These are phyloP conservation scores for Drosophila hydei DNA, from an alignment of 1,140 invertebrate species.

Conservation along the genomic window DNA sequence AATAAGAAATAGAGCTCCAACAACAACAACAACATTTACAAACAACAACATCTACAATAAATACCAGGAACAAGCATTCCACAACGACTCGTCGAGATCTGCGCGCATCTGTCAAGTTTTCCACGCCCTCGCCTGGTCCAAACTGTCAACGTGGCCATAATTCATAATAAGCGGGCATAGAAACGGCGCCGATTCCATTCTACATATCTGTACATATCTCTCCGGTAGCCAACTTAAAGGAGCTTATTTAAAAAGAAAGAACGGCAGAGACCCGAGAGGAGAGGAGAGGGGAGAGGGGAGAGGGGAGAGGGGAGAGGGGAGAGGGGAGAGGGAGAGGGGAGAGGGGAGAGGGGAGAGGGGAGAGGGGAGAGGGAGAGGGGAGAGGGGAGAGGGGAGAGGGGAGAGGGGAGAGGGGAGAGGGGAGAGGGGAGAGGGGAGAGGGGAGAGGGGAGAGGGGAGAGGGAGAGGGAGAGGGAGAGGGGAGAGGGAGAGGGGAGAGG, in stretches of 20 bases:
- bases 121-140: constrained; percentile 75
- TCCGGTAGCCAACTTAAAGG: constrained; percentile 25
- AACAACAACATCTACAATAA: constrained; percentile 23
- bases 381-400: too few relatives aligned
- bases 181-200: constrained; percentile 63
- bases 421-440: too few relatives aligned
- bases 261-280: background rate
- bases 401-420: too few relatives aligned
- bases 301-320: too few relatives aligned
- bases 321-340: too few relatives aligned
- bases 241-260: constrained; percentile 26
- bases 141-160: constrained; percentile 82
- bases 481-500: too few relatives aligned
- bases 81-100: constrained; percentile 39
- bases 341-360: too few relatives aligned
- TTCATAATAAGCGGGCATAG: constrained; percentile 74
- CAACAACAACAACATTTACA: constrained; percentile 11
- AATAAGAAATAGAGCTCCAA: constrained; percentile 74
- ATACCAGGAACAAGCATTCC: constrained; percentile 68
- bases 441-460: too few relatives aligned
- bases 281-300: too few relatives aligned
- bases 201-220: constrained; percentile 19
- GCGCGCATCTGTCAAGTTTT: constrained; percentile 79
- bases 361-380: too few relatives aligned
- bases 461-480: too few relatives aligned